Evolutionary conservation across 2,797 vertebrate genomes (phyloP), one percentile per base, ranked within the genome.

Genomic region (Urophycis tenuis): DNA sequence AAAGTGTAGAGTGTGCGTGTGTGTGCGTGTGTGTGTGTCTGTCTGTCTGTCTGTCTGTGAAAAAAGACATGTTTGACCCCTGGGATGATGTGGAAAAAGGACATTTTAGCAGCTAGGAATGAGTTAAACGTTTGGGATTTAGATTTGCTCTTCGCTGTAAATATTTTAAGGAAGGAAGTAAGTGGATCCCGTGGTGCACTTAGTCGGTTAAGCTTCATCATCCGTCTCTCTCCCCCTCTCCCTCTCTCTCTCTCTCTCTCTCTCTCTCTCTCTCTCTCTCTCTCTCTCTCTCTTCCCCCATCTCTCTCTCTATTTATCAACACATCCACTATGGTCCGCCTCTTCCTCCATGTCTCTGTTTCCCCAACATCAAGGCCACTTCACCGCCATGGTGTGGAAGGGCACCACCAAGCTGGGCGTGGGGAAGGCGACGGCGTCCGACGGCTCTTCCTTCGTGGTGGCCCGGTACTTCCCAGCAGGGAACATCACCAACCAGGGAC

Each of bases 301-400:
- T 35, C 19, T n/a, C 74, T 7, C 45, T 12, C 3, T 22, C 45
- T n/a, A 19, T 53, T 1, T n/a, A 22, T 53, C 19, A 19, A 53
- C 45, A 53, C 3, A 7, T 60, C 53, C 22, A 60, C 22, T 60
- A 25, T n/a, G 19, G 5, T 53, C 49, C 22, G n/a, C 49, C 49
- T n/a, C 49, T 53, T 53, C 22, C 14, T 33, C 1, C 41, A 77
- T 77, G 15, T 81, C 45, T 80, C n/a, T 15, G 33, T 76, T 72
- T 10, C 11, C n/a, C 67, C 64, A 35, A 75, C 67, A 9, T 29
- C 11, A 8, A 99, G 98, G 98, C 67, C 98, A 99, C 87, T 99
- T 99, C 85, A 99, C 97, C 32, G 97, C 97, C 49, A 97, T 99
- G 96, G 95, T 99, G 39, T 99, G 98, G 97, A 98, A 97, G 88